Percentiles rank a stretch among this genome's conserved stretches.
These are phyloP conservation scores for Heliconius ethilla DNA, from an alignment of 2,888 invertebrate genomes.

Conservation along the genomic window DNA sequence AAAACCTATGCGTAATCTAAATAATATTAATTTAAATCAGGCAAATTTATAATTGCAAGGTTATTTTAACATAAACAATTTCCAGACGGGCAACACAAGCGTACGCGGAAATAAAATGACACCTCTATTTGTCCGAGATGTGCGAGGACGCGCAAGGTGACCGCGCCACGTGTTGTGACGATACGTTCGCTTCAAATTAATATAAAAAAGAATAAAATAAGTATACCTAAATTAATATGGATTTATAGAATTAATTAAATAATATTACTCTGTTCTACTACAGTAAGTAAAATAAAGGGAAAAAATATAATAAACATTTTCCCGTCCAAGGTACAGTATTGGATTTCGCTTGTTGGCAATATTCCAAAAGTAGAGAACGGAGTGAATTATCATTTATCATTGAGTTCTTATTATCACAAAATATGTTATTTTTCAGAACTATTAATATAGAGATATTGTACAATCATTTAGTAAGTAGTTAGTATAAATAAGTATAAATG, in stretches of 20 bases:
- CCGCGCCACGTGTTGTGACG: constrained; percentile 54
- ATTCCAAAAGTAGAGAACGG: neutral
- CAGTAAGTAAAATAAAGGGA: neutral
- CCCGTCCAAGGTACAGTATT: neutral
- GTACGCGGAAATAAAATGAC: constrained; percentile 68
- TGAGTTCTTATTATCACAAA: too few relatives aligned
- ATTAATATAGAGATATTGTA: neutral
- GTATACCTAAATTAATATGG: neutral
- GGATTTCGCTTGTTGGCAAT: neutral
- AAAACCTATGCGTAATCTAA: neutral
- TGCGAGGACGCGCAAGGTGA: constrained; percentile 76
- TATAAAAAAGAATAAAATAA: neutral
- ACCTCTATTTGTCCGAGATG: constrained; percentile 77
- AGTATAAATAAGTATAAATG: neutral
- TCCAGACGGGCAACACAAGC: constrained; percentile 49
- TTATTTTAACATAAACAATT: constrained; percentile 50
- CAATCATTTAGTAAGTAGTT: neutral
- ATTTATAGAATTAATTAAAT: neutral
- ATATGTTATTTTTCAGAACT: too few relatives aligned
- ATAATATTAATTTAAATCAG: constrained; percentile 14
- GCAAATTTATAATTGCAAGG: constrained; percentile 44
- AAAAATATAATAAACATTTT: neutral
- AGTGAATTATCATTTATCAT: neutral
- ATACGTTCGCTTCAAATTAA: constrained; percentile 19
- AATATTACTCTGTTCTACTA: neutral